These are phyloP conservation scores for Takifugu bimaculatus DNA, from an alignment of 2,113 vertebrate species.

Conservation along the genomic window DNA sequence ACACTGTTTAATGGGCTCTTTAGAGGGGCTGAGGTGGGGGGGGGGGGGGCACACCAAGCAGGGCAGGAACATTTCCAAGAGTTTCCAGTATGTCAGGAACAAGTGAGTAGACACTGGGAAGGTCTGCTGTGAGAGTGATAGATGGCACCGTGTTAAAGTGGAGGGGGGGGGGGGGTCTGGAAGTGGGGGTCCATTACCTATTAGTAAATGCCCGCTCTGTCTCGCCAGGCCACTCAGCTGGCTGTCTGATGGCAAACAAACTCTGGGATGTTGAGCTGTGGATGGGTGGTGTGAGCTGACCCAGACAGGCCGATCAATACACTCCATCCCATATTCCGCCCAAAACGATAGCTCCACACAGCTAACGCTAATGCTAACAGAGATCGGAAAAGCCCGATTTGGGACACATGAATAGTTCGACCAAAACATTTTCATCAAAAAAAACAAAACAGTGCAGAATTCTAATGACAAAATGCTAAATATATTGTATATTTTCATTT, in stretches of 20 bases:
- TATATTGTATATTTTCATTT: too few species aligned
- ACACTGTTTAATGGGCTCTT: slow-evolving; percentile 77
- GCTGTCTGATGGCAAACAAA: slow-evolving; percentile 47
- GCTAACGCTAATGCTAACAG: slow-evolving; percentile 13
- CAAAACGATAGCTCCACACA: slow-evolving; percentile 31
- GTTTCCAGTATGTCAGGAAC: slow-evolving; percentile 71
- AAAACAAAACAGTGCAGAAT: too few species aligned
- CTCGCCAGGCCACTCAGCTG: slow-evolving; percentile 42
- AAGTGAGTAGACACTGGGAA: slow-evolving; percentile 63
- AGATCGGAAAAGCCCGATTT: too few species aligned
- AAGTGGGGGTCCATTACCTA: slow-evolving; percentile 61
- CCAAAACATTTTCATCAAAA: slow-evolving; percentile 19
- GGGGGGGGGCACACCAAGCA: slow-evolving; percentile 17
- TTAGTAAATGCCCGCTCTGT: slow-evolving; percentile 54
- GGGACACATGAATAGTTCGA: too few species aligned
- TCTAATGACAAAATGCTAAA: too few species aligned
- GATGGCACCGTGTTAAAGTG: slow-evolving; percentile 61
- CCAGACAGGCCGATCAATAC: slow-evolving; percentile 58
- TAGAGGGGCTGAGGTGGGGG: slow-evolving; percentile 48
- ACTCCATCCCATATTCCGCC: slow-evolving; percentile 38
- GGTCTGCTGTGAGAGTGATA: slow-evolving; percentile 61
- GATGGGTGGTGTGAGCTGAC: slow-evolving; percentile 37
- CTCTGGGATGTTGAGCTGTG: slow-evolving; percentile 54
- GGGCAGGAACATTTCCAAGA: slow-evolving; percentile 72
- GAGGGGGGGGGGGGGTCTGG: slow-evolving; percentile 35